Conservation (phyloP, 2,797 vertebrate genomes). For the Threskiornis aethiopicus region DNA sequence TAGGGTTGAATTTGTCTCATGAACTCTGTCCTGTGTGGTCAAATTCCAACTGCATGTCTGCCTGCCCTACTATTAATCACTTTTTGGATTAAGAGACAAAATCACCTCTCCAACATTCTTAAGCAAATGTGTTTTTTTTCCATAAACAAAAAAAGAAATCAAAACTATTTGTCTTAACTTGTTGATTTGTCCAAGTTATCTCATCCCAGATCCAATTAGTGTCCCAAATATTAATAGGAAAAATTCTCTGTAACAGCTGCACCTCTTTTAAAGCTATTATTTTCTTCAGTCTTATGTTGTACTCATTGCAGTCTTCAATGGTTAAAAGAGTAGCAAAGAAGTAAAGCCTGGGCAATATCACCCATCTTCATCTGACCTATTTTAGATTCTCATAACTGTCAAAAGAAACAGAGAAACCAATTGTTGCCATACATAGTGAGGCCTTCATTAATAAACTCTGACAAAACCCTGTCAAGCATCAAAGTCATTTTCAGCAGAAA, state of each 20-base stretch:
- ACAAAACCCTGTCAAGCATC: background rate
- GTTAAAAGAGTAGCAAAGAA: background rate
- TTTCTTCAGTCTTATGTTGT: background rate
- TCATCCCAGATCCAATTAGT: conserved; percentile 29
- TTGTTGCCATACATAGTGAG: background rate
- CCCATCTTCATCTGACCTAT: background rate
- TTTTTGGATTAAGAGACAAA: conserved; percentile 54
- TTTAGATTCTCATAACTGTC: background rate
- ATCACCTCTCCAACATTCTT: conserved; percentile 66
- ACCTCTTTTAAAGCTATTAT: background rate
- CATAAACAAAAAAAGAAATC: conserved; percentile 52
- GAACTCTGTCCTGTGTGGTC: conserved; percentile 55
- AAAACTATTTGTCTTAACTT: conserved; percentile 50
- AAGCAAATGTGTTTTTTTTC: conserved; percentile 21
- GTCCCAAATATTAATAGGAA: conserved; percentile 3
- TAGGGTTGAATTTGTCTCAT: conserved; percentile 34
- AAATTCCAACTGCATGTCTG: conserved; percentile 59
- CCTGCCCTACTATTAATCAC: conserved; percentile 51
- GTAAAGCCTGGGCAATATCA: background rate
- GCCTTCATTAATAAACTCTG: conserved; percentile 21
- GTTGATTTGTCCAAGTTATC: conserved; percentile 51
- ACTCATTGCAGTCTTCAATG: background rate
- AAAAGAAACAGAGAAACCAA: conserved; percentile 26
- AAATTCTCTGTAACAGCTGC: background rate
- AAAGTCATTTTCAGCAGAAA: conserved; percentile 14